These are phyloP conservation scores for Orcinus orca DNA, from an alignment of 2,113 vertebrate genomes.

Conservation along the genomic window DNA sequence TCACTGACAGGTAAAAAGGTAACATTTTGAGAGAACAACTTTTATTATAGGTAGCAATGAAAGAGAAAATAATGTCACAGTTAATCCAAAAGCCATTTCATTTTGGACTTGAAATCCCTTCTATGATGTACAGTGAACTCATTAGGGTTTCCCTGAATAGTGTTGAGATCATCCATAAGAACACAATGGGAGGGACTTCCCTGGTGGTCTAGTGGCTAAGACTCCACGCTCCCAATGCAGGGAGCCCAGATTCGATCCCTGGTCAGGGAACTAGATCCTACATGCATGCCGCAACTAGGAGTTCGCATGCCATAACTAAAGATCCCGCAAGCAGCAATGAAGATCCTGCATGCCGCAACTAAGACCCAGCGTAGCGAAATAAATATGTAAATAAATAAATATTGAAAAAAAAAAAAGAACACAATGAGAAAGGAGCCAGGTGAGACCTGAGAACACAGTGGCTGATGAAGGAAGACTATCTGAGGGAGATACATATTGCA, in stretches of 20 bases:
- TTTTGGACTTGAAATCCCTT: slow-evolving; percentile 54
- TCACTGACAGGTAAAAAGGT: slow-evolving; percentile 41
- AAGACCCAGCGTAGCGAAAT: too few species aligned
- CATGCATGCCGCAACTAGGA: too few species aligned
- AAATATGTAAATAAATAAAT: too few species aligned
- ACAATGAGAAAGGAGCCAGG: slow-evolving; percentile 6
- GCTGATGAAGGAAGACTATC: not conserved
- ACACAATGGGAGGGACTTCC: not conserved
- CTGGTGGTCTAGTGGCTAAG: too few species aligned
- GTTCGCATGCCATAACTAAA: too few species aligned
- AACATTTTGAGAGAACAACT: slow-evolving; percentile 40
- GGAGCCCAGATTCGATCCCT: too few species aligned
- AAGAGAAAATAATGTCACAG: slow-evolving; percentile 54
- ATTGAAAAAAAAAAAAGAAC: not conserved
- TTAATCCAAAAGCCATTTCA: slow-evolving; percentile 55
- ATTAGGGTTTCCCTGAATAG: slow-evolving; percentile 21
- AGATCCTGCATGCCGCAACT: too few species aligned
- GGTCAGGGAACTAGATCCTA: too few species aligned
- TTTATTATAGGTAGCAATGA: slow-evolving; percentile 6
- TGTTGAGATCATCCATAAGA: slow-evolving; percentile 43
- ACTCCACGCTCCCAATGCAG: too few species aligned
- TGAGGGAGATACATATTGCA: slow-evolving; percentile 35
- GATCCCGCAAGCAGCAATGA: too few species aligned
- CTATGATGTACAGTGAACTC: slow-evolving; percentile 57
- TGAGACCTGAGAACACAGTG: not conserved